Evolutionary conservation across 2,113 vertebrate species (phyloP).

Genomic region (Triplophysa tibetana): DNA sequence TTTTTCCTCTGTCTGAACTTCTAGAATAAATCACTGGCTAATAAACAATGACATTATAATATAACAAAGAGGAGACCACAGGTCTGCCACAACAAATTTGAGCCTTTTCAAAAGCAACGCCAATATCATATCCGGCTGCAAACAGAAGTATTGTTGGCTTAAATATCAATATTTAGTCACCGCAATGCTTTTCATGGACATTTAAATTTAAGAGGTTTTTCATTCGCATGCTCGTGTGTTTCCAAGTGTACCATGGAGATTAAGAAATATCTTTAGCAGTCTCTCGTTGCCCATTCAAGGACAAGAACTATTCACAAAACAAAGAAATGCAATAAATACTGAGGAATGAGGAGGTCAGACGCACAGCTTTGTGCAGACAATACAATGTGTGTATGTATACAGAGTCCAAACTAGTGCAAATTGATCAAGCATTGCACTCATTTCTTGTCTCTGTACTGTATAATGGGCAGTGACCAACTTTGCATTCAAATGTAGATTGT

Average conservation of each 20-base stretch:
- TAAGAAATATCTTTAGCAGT: slow-evolving; percentile 5
- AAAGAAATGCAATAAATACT: slow-evolving; percentile 1
- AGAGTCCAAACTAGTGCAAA: neutral
- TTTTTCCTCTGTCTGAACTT: neutral
- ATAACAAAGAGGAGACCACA: neutral
- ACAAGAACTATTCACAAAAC: neutral
- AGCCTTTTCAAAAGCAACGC: neutral
- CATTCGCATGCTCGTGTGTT: slow-evolving; percentile 4
- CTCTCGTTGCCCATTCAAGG: slow-evolving; percentile 20
- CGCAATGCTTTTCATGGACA: neutral
- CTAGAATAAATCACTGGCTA: neutral
- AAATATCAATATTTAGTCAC: slow-evolving; percentile 12
- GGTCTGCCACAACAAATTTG: neutral
- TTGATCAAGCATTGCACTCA: neutral
- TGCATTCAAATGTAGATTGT: slow-evolving; percentile 25
- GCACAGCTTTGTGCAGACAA: neutral
- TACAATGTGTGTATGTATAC: neutral
- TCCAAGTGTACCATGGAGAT: slow-evolving; percentile 12
- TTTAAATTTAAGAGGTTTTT: slow-evolving; percentile 9
- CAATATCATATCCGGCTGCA: neutral
- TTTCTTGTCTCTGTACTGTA: slow-evolving; percentile 7
- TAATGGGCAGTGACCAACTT: slow-evolving; percentile 20
- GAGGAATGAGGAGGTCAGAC: slow-evolving; percentile 9
- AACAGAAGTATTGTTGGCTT: neutral
- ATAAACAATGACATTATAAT: neutral